These are phyloP conservation scores for Tryphoninae sp. DNA, from an alignment of 2,888 invertebrate genomes.

Conservation along the genomic window DNA sequence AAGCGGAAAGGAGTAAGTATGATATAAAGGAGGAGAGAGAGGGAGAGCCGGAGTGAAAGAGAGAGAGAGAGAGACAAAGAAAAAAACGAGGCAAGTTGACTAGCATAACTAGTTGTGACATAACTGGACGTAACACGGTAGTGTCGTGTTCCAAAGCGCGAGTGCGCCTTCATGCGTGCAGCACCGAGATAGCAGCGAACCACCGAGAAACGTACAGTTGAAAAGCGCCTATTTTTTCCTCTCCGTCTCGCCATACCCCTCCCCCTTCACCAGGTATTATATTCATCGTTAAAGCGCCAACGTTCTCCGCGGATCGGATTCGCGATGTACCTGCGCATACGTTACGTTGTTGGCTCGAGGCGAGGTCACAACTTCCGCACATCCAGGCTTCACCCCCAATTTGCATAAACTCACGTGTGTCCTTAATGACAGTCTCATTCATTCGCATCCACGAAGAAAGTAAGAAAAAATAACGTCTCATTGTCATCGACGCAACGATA, in stretches of 20 bases:
- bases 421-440: slow-evolving; percentile 26
- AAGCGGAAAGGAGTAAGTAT: slow-evolving; percentile 9
- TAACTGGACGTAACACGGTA: slow-evolving; percentile 67
- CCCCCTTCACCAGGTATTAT: slow-evolving; percentile 7
- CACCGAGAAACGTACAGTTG: slow-evolving; percentile 35
- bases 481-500: not conserved
- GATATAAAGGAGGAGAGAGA: slow-evolving; percentile 22
- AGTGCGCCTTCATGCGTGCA: slow-evolving; percentile 61
- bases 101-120: slow-evolving; percentile 69
- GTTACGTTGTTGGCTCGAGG: slow-evolving; percentile 35
- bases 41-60: slow-evolving; percentile 10
- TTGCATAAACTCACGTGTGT: slow-evolving; percentile 34
- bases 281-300: slow-evolving; percentile 23
- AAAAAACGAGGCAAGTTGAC: slow-evolving; percentile 57
- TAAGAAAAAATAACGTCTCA: not conserved
- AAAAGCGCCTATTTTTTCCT: slow-evolving; percentile 41
- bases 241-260: slow-evolving; percentile 2
- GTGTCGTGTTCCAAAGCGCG: slow-evolving; percentile 63
- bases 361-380: slow-evolving; percentile 47
- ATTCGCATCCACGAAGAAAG: slow-evolving; percentile 13
- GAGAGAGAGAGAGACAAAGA: slow-evolving; percentile 28
- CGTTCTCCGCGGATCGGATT: slow-evolving; percentile 24
- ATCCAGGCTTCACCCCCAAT: slow-evolving; percentile 33
- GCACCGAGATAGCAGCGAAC: slow-evolving; percentile 60
- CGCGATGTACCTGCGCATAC: slow-evolving; percentile 37